These are phyloP conservation scores for Scophthalmus maximus DNA, from an alignment of 2,113 vertebrate genomes.

Conservation along the genomic window DNA sequence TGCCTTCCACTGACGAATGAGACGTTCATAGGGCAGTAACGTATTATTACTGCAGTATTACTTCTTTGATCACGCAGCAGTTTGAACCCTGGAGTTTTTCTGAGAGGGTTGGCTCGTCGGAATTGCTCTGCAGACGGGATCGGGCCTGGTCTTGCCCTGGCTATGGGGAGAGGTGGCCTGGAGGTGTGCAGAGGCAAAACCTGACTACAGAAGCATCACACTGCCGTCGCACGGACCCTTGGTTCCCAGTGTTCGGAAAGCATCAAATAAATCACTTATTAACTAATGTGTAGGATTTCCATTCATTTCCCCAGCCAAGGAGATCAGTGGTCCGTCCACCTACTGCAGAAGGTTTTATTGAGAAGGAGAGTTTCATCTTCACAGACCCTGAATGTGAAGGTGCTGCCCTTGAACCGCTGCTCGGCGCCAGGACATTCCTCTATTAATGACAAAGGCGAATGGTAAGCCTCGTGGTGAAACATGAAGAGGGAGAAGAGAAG, in stretches of 20 bases:
- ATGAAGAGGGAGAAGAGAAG: conserved; percentile 53
- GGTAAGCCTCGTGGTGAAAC: conserved; percentile 61
- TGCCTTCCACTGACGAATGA: conserved; percentile 72
- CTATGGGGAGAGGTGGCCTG: conserved; percentile 53
- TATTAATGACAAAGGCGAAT: conserved; percentile 72
- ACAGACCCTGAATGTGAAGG: conserved; percentile 33
- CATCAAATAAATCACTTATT: conserved; percentile 19
- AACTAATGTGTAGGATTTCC: background rate
- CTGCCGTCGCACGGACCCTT: conserved; percentile 12
- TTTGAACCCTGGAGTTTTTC: conserved; percentile 75
- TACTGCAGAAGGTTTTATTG: conserved; percentile 17
- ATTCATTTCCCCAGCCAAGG: background rate
- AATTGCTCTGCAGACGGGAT: conserved; percentile 74
- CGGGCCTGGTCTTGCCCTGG: conserved; percentile 80
- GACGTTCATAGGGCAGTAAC: conserved; percentile 65
- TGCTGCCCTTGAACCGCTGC: conserved; percentile 36
- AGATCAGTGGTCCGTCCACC: conserved; percentile 1
- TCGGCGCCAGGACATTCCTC: conserved; percentile 69
- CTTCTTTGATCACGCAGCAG: conserved; percentile 77
- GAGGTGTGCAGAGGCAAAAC: conserved; percentile 62
- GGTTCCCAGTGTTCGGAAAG: conserved; percentile 12
- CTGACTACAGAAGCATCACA: conserved; percentile 36
- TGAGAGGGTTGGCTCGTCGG: conserved; percentile 70
- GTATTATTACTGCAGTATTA: conserved; percentile 76
- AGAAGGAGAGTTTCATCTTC: conserved; percentile 37